A percentile compares a stretch with the other conserved stretches of the same genome.
phyloP scores from a whole-genome alignment of 2,888 invertebrate genomes.

The Meghimatium bilineatum region DNA sequence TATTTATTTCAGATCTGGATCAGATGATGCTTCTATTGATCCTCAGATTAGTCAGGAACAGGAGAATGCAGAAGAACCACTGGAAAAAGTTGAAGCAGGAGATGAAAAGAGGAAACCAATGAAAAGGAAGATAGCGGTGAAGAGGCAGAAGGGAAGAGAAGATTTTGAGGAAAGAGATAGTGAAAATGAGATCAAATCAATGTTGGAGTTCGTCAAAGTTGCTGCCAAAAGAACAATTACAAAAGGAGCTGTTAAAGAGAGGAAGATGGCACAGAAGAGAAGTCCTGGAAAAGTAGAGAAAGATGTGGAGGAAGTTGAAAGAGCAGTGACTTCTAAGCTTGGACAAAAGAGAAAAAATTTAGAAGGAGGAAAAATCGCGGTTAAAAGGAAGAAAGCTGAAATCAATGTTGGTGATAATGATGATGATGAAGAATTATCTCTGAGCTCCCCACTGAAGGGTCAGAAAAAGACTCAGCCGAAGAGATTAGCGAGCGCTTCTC shows the following conservation, averaged over 20 bases:
- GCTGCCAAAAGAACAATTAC: conserved; percentile 15
- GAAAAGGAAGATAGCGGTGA: conserved; percentile 34
- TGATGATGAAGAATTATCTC: conserved; percentile 35
- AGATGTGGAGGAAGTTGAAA: background rate
- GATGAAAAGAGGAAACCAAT: conserved; percentile 22
- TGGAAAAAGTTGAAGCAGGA: conserved; percentile 4
- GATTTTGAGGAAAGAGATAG: background rate
- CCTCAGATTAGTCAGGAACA: background rate
- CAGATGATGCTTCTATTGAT: too few relatives aligned
- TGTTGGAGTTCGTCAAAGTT: conserved; percentile 1
- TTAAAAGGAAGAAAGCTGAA: conserved; percentile 1
- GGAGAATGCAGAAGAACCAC: conserved; percentile 1
- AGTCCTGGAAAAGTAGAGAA: background rate
- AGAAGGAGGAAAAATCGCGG: background rate
- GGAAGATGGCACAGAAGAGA: background rate
- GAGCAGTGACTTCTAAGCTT: background rate
- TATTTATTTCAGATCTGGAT: too few relatives aligned
- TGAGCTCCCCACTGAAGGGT: conserved; percentile 33
- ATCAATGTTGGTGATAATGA: background rate
- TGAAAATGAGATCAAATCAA: background rate
- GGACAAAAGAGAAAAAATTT: conserved; percentile 20
- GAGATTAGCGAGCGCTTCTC: background rate
- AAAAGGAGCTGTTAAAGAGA: background rate
- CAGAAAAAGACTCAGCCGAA: conserved; percentile 10
- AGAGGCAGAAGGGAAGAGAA: conserved; percentile 2